A percentile compares a stretch with the other conserved stretches of the same genome.
Conservation (phyloP, 2,888 invertebrate genomes). For the Buathra laborator region DNA sequence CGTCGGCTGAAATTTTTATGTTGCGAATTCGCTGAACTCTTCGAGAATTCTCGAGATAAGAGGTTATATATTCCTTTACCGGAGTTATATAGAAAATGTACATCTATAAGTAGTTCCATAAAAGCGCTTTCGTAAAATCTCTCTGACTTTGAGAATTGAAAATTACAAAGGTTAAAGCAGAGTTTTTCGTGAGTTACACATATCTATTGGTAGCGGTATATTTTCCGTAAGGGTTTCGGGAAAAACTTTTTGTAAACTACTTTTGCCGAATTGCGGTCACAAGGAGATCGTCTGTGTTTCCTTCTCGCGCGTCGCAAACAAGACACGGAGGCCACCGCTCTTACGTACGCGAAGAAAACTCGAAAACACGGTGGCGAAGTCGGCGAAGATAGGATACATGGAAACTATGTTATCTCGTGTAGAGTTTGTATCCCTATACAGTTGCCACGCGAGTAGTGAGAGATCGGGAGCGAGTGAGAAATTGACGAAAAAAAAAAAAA, state of each 20-base stretch:
- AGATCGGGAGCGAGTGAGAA: constrained; percentile 8
- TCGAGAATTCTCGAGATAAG: too few relatives aligned
- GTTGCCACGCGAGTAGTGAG: neutral
- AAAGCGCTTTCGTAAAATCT: too few relatives aligned
- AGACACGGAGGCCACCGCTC: constrained; percentile 7
- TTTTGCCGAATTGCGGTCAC: constrained; percentile 7
- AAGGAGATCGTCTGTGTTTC: constrained; percentile 10
- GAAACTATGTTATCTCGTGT: constrained; percentile 13
- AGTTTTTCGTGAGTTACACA: neutral
- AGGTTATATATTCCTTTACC: too few relatives aligned
- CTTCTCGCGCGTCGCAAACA: constrained; percentile 22
- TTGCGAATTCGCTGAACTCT: too few relatives aligned
- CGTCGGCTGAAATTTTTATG: too few relatives aligned
- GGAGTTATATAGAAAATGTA: too few relatives aligned
- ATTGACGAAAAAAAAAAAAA: neutral
- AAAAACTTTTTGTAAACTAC: constrained; percentile 24
- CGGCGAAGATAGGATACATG: constrained; percentile 20
- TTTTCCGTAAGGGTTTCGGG: neutral
- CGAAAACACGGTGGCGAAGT: constrained; percentile 22
- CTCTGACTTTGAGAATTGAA: too few relatives aligned
- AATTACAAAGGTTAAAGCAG: too few relatives aligned
- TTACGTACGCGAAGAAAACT: neutral
- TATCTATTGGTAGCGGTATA: neutral
- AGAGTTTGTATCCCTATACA: neutral
- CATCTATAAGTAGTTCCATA: too few relatives aligned